A percentile compares a stretch with the other conserved stretches of the same genome.
These are phyloP conservation scores for Schizopygopsis pylzovi DNA, from an alignment of 2,797 vertebrate species.

Conservation along the genomic window DNA sequence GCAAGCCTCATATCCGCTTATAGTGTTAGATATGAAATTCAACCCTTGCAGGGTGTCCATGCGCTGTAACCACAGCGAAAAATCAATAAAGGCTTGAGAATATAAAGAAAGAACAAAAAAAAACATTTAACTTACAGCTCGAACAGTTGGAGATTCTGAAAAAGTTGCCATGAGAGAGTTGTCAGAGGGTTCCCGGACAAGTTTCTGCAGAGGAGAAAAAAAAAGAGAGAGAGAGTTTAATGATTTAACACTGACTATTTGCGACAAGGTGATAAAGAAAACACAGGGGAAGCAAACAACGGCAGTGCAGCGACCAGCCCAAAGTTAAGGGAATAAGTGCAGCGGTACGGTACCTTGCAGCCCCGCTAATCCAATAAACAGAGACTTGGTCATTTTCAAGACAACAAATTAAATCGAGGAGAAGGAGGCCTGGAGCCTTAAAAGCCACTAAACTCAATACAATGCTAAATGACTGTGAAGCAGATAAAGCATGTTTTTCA, in stretches of 20 bases:
- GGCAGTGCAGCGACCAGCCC: slow-evolving; percentile 18
- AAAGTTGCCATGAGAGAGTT: slow-evolving; percentile 88
- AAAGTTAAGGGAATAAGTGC: slow-evolving; percentile 40
- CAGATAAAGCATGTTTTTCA: slow-evolving; percentile 41
- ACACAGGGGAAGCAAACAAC: slow-evolving; percentile 40
- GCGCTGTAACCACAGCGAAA: not conserved
- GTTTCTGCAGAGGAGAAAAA: slow-evolving; percentile 78
- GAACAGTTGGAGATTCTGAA: slow-evolving; percentile 86
- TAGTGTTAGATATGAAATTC: not conserved
- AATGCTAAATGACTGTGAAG: slow-evolving; percentile 42
- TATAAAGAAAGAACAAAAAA: not conserved
- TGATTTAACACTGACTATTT: slow-evolving; percentile 41
- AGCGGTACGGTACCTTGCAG: slow-evolving; percentile 27
- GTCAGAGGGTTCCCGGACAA: slow-evolving; percentile 87
- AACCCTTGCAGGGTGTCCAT: not conserved
- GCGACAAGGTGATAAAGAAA: slow-evolving; percentile 52
- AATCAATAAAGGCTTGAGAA: slow-evolving; percentile 33
- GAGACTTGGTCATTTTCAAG: slow-evolving; percentile 65
- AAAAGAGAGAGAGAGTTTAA: slow-evolving; percentile 33
- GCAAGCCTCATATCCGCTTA: not conserved
- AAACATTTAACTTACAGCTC: slow-evolving; percentile 83
- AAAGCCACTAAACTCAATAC: slow-evolving; percentile 62
- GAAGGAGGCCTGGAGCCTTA: slow-evolving; percentile 53
- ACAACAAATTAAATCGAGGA: slow-evolving; percentile 63
- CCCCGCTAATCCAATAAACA: slow-evolving; percentile 54